phyloP scores from a whole-genome alignment of 1,140 invertebrate genomes.

The Harlomillsia oculata region DNA sequence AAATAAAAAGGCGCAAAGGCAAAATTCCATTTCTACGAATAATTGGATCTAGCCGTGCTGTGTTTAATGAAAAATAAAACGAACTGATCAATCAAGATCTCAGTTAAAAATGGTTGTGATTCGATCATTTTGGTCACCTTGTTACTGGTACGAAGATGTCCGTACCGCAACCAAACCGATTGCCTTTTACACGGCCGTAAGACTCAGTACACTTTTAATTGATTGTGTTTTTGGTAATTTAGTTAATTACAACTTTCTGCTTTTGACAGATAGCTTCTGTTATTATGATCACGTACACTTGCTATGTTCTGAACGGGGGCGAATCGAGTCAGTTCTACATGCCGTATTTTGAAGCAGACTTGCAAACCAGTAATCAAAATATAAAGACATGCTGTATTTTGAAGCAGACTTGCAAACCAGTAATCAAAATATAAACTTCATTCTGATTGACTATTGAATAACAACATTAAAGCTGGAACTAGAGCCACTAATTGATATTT shows the following conservation, averaged over 20 bases:
- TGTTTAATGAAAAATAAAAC: no score
- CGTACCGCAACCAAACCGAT: slow-evolving; percentile 64
- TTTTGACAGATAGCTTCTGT: slow-evolving; percentile 53
- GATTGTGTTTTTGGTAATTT: not conserved
- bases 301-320: slow-evolving; percentile 67
- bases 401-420: no score
- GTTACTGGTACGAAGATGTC: slow-evolving; percentile 67
- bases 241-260: not conserved
- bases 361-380: no score
- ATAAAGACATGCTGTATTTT: no score
- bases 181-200: slow-evolving; percentile 60
- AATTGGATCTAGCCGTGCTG: no score
- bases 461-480: no score
- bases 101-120: slow-evolving; percentile 63
- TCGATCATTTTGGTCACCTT: slow-evolving; percentile 73
- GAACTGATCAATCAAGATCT: no score
- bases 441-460: no score
- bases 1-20: no score
- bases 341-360: slow-evolving; percentile 77
- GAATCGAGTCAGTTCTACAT: slow-evolving; percentile 78
- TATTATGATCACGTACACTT: slow-evolving; percentile 60
- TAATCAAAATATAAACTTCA: no score
- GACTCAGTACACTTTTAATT: slow-evolving; percentile 17
- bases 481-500: no score
- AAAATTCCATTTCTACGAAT: no score